Percentiles rank a stretch among this genome's conserved stretches.
Conservation (phyloP, 2,113 vertebrate species). For the Chitala chitala region DNA sequence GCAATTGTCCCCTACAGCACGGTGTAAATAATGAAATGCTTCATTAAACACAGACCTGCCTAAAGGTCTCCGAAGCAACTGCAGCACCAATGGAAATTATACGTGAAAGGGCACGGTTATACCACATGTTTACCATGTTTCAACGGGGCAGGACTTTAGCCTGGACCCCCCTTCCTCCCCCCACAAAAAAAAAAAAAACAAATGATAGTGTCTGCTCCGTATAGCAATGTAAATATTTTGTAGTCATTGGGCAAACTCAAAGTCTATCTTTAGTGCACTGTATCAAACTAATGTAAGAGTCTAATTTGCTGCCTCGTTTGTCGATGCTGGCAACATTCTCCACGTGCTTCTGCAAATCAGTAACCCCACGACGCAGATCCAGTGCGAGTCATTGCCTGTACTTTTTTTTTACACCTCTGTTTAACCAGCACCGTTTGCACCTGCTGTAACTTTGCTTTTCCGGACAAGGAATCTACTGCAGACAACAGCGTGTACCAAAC, state of each 20-base stretch:
- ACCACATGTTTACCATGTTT: background rate
- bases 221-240: slow-evolving; percentile 17
- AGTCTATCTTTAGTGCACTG: slow-evolving; percentile 11
- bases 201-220: background rate
- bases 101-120: background rate
- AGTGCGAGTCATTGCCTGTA: background rate
- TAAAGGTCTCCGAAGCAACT: background rate
- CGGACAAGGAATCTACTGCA: background rate
- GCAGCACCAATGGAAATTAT: background rate
- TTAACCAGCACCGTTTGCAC: slow-evolving; percentile 9
- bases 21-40: background rate
- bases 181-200: too few species aligned
- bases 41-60: background rate
- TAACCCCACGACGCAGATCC: slow-evolving; percentile 3
- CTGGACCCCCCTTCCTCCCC: background rate
- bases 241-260: background rate
- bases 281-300: slow-evolving; percentile 13
- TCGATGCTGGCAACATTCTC: background rate
- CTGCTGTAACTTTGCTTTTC: slow-evolving; percentile 12
- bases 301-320: background rate
- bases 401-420: slow-evolving; percentile 8
- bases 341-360: background rate
- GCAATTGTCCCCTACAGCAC: background rate
- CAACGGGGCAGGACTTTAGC: background rate
- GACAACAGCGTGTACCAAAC: background rate